Evolutionary conservation across 2,113 vertebrate genomes (phyloP), one percentile per base, ranked within the genome.

Genomic region (Camelus dromedarius): DNA sequence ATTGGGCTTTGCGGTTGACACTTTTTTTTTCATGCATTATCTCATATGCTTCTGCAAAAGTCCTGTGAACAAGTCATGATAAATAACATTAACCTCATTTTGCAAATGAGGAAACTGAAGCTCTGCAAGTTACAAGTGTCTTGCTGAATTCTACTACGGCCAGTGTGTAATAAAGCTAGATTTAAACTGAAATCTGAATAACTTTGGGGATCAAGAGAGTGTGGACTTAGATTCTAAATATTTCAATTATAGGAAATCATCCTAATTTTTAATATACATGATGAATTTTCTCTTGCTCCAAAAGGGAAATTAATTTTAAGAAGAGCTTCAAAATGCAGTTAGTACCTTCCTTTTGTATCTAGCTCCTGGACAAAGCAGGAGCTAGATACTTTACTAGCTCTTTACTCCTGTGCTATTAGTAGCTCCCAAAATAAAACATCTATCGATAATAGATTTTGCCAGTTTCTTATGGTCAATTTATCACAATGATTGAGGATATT

Each of bases 361-460:
- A 56, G 16, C 73, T 35, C 3, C n/a, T 60, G 16, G 3, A 60
- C 24, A 79, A 38, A 75, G 28, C 22, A 48, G n/a, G n/a, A n/a
- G n/a, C n/a, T n/a, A n/a, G n/a, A n/a, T n/a, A n/a, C n/a, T n/a
- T n/a, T n/a, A n/a, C n/a, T n/a, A 64, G 83, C 28, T 50, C 32
- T 95, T 95, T 50, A 60, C 48, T 19, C 20, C 24, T 42, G 4
- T 89, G n/a, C 66, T 30, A 48, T 70, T 50, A 75, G 26, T 54
- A 95, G 6, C 22, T n/a, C 97, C 62, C 72, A 69, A 93, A 92
- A 72, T 72, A 84, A 6, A 80, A 8, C 38, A 72, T n/a, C 58
- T 19, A 28, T 50, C 66, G 38, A 62, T 88, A 62, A 67, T 48
- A 95, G 46, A 81, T 64, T 81, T 92, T 92, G 79, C 48, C 12